Evolutionary conservation across 37 sponge, comb jelly and placozoan genomes (phyloP).

Genomic region (Ianthella basta): DNA sequence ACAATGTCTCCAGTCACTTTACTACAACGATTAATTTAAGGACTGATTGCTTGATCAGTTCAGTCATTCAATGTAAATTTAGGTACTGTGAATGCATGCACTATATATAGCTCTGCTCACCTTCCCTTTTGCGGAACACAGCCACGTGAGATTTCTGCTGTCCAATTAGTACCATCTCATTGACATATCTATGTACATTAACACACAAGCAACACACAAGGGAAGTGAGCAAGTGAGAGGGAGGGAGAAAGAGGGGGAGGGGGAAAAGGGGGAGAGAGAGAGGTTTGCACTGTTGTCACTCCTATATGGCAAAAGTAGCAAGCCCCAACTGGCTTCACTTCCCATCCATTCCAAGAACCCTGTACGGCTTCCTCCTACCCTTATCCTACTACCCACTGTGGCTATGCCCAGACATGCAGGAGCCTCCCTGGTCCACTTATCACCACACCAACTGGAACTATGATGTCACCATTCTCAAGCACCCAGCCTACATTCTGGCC

Average conservation of each 20-base stretch:
- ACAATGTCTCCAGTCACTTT: too few relatives aligned
- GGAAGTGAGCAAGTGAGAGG: slow-evolving; percentile 32
- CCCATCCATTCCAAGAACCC: background rate
- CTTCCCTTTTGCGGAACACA: background rate
- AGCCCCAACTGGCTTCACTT: background rate
- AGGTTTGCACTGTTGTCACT: background rate
- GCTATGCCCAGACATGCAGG: background rate
- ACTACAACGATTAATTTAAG: too few relatives aligned
- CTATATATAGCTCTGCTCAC: too few relatives aligned
- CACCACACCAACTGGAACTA: background rate
- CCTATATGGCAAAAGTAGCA: background rate
- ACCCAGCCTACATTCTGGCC: too few relatives aligned
- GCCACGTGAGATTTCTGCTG: background rate
- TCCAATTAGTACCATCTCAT: background rate
- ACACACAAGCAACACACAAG: too few relatives aligned
- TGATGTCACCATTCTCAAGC: too few relatives aligned
- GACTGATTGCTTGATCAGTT: too few relatives aligned
- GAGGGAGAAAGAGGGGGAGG: background rate
- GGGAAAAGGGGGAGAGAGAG: slow-evolving; percentile 13
- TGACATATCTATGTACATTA: background rate
- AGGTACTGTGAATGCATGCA: too few relatives aligned
- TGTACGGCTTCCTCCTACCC: background rate
- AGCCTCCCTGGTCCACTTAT: too few relatives aligned
- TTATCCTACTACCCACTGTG: too few relatives aligned
- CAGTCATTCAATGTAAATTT: too few relatives aligned